Percentiles rank a stretch among this genome's conserved stretches.
These are phyloP conservation scores for Micromussa lordhowensis DNA, from an alignment of 92 coral and sea anemone genomes.

Conservation along the genomic window DNA sequence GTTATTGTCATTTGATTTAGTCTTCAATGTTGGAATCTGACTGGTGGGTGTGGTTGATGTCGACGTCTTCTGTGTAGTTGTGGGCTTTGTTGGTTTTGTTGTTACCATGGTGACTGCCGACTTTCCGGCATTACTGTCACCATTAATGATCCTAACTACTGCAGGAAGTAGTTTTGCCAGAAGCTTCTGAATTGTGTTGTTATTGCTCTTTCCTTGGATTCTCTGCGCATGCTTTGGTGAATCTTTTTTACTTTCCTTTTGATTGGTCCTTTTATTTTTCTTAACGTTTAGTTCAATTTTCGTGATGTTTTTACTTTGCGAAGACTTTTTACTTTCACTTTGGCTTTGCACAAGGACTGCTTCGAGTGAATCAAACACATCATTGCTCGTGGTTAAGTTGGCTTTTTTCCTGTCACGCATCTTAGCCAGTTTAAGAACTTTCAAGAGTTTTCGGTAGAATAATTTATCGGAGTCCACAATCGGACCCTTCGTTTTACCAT, in stretches of 20 bases:
- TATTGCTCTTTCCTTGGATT: not conserved
- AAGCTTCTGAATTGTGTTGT: slow-evolving; percentile 54
- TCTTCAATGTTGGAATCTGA: slow-evolving; percentile 36
- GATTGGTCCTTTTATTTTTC: slow-evolving; percentile 1
- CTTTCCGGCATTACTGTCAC: not conserved
- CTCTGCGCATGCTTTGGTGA: not conserved
- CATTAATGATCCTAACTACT: slow-evolving; percentile 65
- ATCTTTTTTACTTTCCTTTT: not conserved
- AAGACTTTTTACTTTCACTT: slow-evolving; percentile 10
- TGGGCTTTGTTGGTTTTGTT: slow-evolving; percentile 39
- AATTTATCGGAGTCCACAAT: slow-evolving; percentile 32
- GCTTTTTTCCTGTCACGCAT: slow-evolving; percentile 27
- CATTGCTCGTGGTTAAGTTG: slow-evolving; percentile 25
- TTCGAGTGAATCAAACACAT: slow-evolving; percentile 58
- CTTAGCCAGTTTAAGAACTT: slow-evolving; percentile 65
- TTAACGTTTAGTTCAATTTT: slow-evolving; percentile 16
- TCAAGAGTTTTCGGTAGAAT: slow-evolving; percentile 75
- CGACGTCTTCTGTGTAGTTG: slow-evolving; percentile 47
- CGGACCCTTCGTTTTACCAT: not conserved
- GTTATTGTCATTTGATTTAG: slow-evolving; percentile 38
- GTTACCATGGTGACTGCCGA: slow-evolving; percentile 20
- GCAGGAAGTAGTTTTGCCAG: slow-evolving; percentile 76
- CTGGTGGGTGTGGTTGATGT: slow-evolving; percentile 43
- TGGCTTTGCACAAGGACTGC: slow-evolving; percentile 30
- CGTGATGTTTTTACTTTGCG: slow-evolving; percentile 13